Conservation (phyloP, 2,888 invertebrate species). For the Agonopterix subpropinquella region DNA sequence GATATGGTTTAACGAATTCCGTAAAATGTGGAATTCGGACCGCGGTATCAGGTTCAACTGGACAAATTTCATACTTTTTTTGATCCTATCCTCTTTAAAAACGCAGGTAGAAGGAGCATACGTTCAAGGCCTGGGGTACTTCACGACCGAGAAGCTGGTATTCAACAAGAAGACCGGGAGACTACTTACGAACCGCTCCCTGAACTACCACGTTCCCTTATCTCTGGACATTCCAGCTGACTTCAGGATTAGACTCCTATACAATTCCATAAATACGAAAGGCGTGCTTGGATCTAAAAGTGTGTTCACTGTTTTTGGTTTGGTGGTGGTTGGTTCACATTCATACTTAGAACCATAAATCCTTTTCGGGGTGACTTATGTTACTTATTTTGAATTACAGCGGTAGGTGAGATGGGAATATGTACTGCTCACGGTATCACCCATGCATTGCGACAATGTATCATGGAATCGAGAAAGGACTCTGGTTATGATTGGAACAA, state of each 20-base stretch:
- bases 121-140: conserved; percentile 82
- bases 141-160: conserved; percentile 79
- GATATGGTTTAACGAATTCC: no score
- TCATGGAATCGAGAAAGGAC: conserved; percentile 49
- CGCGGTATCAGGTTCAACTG: no score
- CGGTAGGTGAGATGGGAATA: conserved; percentile 63
- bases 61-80: no score
- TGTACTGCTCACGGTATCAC: conserved; percentile 46
- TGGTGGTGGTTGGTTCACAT: no score
- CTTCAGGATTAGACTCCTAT: conserved; percentile 77
- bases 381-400: conserved; percentile 24
- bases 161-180: conserved; percentile 77
- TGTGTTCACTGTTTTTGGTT: conserved; percentile 22
- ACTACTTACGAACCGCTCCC: conserved; percentile 80
- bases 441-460: conserved; percentile 48
- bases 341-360: no score
- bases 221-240: conserved; percentile 81
- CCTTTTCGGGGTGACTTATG: no score
- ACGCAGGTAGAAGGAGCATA: conserved; percentile 81
- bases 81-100: no score
- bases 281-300: conserved; percentile 83
- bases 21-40: no score
- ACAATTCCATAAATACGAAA: conserved; percentile 77
- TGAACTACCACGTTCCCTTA: conserved; percentile 82
- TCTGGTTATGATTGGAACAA: conserved; percentile 42